Conservation (phyloP, 2,888 invertebrate genomes). For the Nebria salina region DNA sequence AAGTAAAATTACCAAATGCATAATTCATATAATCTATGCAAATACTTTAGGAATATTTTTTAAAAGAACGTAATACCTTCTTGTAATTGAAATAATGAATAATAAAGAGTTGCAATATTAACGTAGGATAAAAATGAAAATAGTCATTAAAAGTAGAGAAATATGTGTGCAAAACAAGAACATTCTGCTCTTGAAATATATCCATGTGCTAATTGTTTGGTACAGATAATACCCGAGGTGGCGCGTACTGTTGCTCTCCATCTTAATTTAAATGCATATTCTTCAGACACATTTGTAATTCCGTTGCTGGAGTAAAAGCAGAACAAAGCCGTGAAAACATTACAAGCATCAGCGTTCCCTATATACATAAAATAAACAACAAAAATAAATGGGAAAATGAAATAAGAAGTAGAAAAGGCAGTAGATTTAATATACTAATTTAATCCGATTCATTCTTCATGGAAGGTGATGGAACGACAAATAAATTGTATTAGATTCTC, state of each 20-base stretch:
- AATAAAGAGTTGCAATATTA: neutral
- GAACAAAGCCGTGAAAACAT: conserved; percentile 3
- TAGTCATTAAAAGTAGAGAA: conserved; percentile 23
- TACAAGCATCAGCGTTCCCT: conserved; percentile 4
- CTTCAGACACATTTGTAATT: neutral
- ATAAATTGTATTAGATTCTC: conserved; percentile 14
- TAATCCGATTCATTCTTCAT: conserved; percentile 13
- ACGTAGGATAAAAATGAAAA: neutral
- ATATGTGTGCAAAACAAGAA: conserved; percentile 12
- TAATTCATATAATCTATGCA: neutral
- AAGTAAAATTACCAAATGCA: conserved; percentile 1
- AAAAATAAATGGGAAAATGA: neutral
- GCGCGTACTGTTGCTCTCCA: conserved; percentile 17
- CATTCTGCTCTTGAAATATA: neutral
- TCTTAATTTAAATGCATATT: conserved; percentile 33
- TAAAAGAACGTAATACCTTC: neutral
- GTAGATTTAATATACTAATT: conserved; percentile 26
- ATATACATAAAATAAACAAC: conserved; percentile 12
- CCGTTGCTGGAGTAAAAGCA: neutral
- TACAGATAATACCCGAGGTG: conserved; percentile 17
- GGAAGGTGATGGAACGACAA: conserved; percentile 11
- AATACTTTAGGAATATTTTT: neutral
- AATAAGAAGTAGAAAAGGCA: conserved; percentile 14
- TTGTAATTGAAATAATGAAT: neutral
- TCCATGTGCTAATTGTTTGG: conserved; percentile 32